Evolutionary conservation across 1,140 invertebrate genomes (phyloP).

Genomic region (Platorchestia sp.): DNA sequence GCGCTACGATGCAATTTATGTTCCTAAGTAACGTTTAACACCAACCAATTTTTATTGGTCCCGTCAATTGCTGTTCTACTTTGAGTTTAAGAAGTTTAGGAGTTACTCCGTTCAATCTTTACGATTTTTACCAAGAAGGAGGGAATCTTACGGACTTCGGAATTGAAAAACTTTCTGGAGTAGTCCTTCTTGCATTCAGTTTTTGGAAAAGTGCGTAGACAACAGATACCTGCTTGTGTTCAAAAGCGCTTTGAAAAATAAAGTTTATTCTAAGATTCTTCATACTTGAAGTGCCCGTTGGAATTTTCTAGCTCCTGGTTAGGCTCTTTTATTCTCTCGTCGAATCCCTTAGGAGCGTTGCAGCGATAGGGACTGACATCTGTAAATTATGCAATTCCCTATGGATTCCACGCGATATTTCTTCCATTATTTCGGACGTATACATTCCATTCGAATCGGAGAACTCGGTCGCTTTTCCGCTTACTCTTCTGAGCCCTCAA

Average conservation of each 20-base stretch:
- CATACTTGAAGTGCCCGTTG: background rate
- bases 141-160: background rate
- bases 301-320: background rate
- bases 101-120: no score
- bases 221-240: background rate
- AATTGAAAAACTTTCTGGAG: background rate
- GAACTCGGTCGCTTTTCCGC: background rate
- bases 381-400: constrained; percentile 30
- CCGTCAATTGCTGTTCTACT: no score
- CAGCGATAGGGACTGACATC: constrained; percentile 36
- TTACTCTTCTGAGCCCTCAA: background rate
- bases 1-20: no score
- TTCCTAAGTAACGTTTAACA: no score
- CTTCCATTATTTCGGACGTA: constrained; percentile 35
- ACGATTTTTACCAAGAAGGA: background rate
- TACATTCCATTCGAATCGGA: background rate
- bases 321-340: background rate
- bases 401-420: constrained; percentile 8
- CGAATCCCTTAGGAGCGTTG: constrained; percentile 6
- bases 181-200: background rate
- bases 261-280: background rate
- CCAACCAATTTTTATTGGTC: no score
- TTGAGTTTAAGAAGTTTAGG: no score
- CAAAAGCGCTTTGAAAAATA: background rate
- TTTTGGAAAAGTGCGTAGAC: background rate